Evolutionary conservation across 2,113 vertebrate genomes (phyloP).

Genomic region (Herpetotheres cachinnans): DNA sequence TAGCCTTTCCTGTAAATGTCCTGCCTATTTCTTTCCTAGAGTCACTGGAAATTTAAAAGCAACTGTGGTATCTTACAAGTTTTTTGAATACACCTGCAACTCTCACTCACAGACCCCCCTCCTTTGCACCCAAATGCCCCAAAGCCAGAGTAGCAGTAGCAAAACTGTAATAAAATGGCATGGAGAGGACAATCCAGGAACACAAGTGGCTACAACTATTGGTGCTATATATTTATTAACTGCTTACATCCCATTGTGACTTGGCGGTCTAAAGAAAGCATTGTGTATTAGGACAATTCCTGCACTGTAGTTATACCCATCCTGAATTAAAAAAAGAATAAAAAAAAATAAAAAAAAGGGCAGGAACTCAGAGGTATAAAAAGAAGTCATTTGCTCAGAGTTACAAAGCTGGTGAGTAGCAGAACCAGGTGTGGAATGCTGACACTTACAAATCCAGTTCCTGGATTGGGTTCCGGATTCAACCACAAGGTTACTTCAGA

Average conservation of each 20-base stretch:
- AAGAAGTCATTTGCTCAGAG: background rate
- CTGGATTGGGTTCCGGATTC: background rate
- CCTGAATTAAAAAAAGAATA: too few relatives aligned
- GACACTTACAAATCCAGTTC: background rate
- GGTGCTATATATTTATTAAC: background rate
- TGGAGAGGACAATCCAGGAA: background rate
- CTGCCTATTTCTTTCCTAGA: background rate
- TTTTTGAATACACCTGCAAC: background rate
- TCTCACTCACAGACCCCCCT: background rate
- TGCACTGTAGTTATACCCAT: background rate
- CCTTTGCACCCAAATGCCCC: background rate
- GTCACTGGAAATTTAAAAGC: background rate
- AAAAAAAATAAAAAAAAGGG: too few relatives aligned
- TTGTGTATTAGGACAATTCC: background rate
- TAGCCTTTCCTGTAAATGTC: background rate
- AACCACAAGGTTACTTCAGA: background rate
- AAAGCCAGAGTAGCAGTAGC: background rate
- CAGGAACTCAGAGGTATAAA: background rate
- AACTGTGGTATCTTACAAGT: background rate
- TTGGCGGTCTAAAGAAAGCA: background rate
- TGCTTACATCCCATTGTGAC: background rate
- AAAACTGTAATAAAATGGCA: background rate
- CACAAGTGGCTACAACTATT: background rate
- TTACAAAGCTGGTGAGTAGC: background rate
- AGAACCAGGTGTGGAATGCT: accelerated